Base-by-base conservation (phyloP, 2,888 invertebrate species). In the Villa cingulata region DNA sequence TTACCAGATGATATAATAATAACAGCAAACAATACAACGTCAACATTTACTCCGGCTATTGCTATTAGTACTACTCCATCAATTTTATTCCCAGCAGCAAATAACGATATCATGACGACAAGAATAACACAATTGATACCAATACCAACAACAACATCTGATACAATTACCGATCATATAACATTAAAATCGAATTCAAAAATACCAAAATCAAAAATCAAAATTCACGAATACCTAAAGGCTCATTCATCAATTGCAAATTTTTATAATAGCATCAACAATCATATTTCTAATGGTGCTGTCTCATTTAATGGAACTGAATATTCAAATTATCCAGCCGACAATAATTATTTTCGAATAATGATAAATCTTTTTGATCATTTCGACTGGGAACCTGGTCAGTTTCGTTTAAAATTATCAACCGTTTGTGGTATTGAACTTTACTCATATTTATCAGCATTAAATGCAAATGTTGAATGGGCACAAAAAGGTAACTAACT, bases 401-500 rank as follows among this genome's bases (percentile, higher is more conserved):
- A 66, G 43, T 62, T 68, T 9, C 56, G 62, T 37, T 62, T 54
- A 12, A 74, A 74, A 48, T 72, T 75, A n/a, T 72, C 72, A 3
- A 60, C 64, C n/a, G 67, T 65, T 1, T 81, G 81, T 57, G 70
- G 70, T 9, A 63, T 66, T 15, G 75, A 79, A 53, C 70, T 80
- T 69, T 68, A 70, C 52, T 62, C 64, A 32, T 81, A 78, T 62
- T 58, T 81, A 20, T 70, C 64, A 59, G 80, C 74, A 46, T 71
- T 76, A 48, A 72, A 59, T 62, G 79, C 71, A 55, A 84, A 73
- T 58, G 72, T 73, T 59, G 68, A 70, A 39, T 87, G 87, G 87
- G 87, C 87, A 12, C 80, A 83, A 34, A 81, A 80, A 72, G 83
- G 87, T 87, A 64, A 23, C 23, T 23, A 23, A 23, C 23, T 6